phyloP scores from a whole-genome alignment of 2,113 vertebrate genomes.

The Esox niger region DNA sequence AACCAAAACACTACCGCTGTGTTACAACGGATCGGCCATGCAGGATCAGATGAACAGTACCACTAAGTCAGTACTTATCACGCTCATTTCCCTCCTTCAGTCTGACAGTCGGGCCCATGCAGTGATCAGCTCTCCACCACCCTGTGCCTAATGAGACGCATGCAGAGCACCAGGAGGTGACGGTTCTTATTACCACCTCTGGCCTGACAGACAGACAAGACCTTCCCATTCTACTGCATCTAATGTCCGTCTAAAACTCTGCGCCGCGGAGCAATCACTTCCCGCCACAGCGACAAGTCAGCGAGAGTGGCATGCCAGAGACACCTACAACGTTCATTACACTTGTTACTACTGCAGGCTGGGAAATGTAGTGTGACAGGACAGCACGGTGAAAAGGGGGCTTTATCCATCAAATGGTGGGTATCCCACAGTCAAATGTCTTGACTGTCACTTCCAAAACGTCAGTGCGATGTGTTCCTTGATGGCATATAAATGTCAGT shows the following conservation, averaged over 20 bases:
- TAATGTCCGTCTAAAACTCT: slow-evolving; percentile 65
- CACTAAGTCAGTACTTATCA: not conserved
- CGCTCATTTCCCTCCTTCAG: not conserved
- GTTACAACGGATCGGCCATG: slow-evolving; percentile 19
- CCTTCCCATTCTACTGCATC: slow-evolving; percentile 16
- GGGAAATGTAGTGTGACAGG: slow-evolving; percentile 14
- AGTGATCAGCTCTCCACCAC: not conserved
- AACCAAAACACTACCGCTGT: not conserved
- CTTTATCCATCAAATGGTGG: not conserved
- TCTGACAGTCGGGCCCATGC: not conserved
- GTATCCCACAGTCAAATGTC: slow-evolving; percentile 13
- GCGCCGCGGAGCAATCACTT: slow-evolving; percentile 53
- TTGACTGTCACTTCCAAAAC: not conserved
- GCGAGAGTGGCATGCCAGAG: slow-evolving; percentile 12
- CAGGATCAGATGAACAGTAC: slow-evolving; percentile 12
- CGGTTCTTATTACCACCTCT: not conserved
- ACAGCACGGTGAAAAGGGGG: not conserved
- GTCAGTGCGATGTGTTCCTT: not conserved
- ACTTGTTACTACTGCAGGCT: slow-evolving; percentile 13
- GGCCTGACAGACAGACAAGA: slow-evolving; percentile 6
- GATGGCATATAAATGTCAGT: slow-evolving; percentile 21
- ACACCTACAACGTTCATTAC: slow-evolving; percentile 29
- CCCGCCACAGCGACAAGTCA: slow-evolving; percentile 26
- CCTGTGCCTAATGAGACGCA: no score
- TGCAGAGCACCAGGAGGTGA: no score